Percentiles rank a stretch among this genome's conserved stretches.
phyloP scores from a whole-genome alignment of 2,797 vertebrate genomes.

The Sarcoramphus papa region DNA sequence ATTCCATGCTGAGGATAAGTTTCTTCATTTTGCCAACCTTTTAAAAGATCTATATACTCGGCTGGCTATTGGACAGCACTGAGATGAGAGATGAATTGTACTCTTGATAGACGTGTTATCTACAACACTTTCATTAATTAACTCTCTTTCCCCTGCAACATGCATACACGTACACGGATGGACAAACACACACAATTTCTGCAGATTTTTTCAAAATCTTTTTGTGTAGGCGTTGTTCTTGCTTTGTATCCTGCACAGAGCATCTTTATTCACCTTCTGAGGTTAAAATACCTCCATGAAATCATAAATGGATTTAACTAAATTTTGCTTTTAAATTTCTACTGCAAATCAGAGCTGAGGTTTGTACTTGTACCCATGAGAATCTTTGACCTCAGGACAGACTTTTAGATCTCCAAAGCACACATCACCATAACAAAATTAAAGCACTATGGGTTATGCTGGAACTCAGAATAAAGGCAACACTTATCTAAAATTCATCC shows the following conservation, averaged over 20 bases:
- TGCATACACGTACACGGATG: not conserved
- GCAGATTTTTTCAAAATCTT: not conserved
- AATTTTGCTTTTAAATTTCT: slow-evolving; percentile 11
- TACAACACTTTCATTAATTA: not conserved
- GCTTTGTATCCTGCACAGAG: not conserved
- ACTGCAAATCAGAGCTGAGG: not conserved
- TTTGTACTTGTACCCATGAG: not conserved
- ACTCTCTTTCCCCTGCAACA: not conserved
- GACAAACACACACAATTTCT: not conserved
- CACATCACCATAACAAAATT: not conserved
- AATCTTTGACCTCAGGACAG: not conserved
- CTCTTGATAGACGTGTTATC: not conserved
- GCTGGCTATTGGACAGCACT: not conserved
- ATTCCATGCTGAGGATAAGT: not conserved
- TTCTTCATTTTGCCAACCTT: not conserved
- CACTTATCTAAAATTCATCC: not conserved
- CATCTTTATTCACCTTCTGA: not conserved
- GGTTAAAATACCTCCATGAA: not conserved
- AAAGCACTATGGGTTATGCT: not conserved
- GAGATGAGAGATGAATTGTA: not conserved
- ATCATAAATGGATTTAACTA: not conserved
- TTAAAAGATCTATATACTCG: not conserved
- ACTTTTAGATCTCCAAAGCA: not conserved
- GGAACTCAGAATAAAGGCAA: not conserved
- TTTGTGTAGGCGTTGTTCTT: not conserved